Evolutionary conservation across 2,113 vertebrate species (phyloP).

Genomic region (Rhodinocichla rosea): DNA sequence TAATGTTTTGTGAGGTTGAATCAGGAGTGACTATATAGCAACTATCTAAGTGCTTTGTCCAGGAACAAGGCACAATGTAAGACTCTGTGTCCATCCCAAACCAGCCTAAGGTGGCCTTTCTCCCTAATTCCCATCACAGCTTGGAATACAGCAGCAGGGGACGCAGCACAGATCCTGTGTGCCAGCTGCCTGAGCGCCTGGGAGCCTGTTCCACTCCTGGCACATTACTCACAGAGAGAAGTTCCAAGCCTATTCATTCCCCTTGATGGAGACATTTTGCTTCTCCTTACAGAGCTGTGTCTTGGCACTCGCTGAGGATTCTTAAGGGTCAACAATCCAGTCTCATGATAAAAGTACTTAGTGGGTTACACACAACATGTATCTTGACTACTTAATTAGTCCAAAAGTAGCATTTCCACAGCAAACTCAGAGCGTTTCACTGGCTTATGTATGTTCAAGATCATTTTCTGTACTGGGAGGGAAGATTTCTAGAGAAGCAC

Average conservation of each 20-base stretch:
- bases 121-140: not conserved
- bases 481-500: not conserved
- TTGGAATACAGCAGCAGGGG: not conserved
- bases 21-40: not conserved
- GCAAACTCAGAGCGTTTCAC: not conserved
- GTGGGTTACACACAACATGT: not conserved
- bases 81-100: not conserved
- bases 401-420: not conserved
- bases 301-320: not conserved
- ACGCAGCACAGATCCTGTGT: not conserved
- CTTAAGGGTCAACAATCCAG: not conserved
- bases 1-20: not conserved
- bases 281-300: not conserved
- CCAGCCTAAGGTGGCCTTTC: not conserved
- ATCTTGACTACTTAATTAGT: not conserved
- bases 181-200: not conserved
- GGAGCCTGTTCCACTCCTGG: not conserved
- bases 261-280: not conserved
- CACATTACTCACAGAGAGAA: not conserved
- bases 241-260: not conserved
- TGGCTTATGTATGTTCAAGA: not conserved
- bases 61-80: not conserved
- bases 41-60: not conserved
- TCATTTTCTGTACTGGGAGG: not conserved
- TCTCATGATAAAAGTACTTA: not conserved